Percentiles rank a stretch among this genome's conserved stretches.
Conservation (phyloP, 2,113 vertebrate genomes). For the Ciconia maguari region DNA sequence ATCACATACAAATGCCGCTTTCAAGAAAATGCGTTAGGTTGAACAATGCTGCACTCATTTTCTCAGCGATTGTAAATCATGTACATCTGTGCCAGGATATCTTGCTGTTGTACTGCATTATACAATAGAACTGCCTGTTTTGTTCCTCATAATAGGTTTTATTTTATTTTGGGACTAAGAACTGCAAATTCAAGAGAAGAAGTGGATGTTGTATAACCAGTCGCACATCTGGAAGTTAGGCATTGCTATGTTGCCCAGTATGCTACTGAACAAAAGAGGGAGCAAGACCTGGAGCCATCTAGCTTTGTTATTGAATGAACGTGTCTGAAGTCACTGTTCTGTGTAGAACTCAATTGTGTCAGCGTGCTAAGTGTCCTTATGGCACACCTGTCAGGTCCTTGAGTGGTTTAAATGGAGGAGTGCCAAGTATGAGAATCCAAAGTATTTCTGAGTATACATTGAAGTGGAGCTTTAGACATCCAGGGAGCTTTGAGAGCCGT, state of each 20-base stretch:
- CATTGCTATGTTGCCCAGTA: background rate
- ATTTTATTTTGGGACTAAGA: background rate
- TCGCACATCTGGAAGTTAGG: background rate
- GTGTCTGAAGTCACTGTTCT: background rate
- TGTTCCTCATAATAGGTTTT: background rate
- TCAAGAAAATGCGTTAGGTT: background rate
- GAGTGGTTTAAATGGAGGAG: background rate
- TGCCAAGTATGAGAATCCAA: background rate
- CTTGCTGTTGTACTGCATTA: background rate
- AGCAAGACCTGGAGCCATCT: background rate
- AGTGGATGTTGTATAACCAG: background rate
- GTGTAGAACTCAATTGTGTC: background rate
- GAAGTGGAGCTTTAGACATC: background rate
- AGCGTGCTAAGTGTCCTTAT: background rate
- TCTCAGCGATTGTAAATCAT: background rate
- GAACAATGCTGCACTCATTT: background rate
- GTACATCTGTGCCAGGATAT: background rate
- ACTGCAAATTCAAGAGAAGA: background rate
- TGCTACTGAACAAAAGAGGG: background rate
- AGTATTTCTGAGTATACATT: background rate
- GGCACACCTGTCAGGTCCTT: background rate
- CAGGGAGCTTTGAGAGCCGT: background rate
- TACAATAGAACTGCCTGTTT: background rate
- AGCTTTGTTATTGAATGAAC: background rate
- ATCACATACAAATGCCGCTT: background rate